These are phyloP conservation scores for Capitella teleta DNA, from an alignment of 1,140 invertebrate genomes.

Conservation along the genomic window DNA sequence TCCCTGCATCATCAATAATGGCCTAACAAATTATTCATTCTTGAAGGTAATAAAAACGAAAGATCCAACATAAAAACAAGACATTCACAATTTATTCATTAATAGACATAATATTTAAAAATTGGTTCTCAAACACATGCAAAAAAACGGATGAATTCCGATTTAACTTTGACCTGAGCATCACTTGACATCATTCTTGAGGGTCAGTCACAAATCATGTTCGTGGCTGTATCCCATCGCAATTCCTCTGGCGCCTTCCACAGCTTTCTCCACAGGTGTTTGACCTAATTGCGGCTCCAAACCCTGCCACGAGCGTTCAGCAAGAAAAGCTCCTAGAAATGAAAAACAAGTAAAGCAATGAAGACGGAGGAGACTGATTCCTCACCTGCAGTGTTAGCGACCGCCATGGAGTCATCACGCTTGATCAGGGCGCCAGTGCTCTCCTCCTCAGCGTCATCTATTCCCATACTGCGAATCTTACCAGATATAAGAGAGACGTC, in stretches of 20 bases:
- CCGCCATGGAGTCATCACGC: conserved; percentile 18
- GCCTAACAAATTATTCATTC: too few relatives aligned
- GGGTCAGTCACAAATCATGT: conserved; percentile 7
- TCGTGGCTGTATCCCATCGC: conserved; percentile 36
- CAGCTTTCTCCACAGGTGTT: conserved; percentile 29
- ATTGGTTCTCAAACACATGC: too few relatives aligned
- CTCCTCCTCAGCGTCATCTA: conserved; percentile 13
- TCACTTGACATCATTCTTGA: too few relatives aligned
- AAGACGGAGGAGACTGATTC: background rate
- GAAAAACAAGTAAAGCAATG: background rate
- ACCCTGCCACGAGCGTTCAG: conserved; percentile 36
- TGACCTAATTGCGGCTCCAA: conserved; percentile 39
- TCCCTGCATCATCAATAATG: too few relatives aligned
- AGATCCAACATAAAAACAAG: too few relatives aligned
- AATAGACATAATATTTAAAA: too few relatives aligned
- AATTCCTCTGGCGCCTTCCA: conserved; percentile 36
- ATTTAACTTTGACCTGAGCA: too few relatives aligned
- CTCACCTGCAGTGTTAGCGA: conserved; percentile 16
- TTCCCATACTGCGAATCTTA: conserved; percentile 22
- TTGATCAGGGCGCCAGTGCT: conserved; percentile 16
- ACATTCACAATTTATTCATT: too few relatives aligned
- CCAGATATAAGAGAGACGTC: conserved; percentile 40
- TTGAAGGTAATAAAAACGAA: too few relatives aligned
- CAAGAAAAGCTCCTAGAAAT: conserved; percentile 30
- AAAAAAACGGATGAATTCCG: too few relatives aligned